These are phyloP conservation scores for Champsocephalus esox DNA, from an alignment of 2,797 vertebrate species.

Conservation along the genomic window DNA sequence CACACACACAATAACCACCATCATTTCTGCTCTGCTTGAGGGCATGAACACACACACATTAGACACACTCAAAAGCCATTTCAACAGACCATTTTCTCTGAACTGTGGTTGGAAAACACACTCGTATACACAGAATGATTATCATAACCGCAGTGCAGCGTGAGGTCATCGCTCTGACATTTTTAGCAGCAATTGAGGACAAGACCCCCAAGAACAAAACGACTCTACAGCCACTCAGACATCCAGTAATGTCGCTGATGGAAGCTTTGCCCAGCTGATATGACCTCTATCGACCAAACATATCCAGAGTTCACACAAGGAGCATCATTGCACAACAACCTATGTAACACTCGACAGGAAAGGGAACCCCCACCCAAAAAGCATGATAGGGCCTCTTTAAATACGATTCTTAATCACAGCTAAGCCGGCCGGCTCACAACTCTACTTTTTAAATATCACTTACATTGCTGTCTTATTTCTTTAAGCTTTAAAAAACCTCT, in stretches of 20 bases:
- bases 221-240: neutral
- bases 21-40: conserved; percentile 14
- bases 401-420: neutral
- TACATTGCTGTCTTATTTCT: too few species aligned
- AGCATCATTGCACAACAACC: too few species aligned
- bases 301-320: too few species aligned
- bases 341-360: too few species aligned
- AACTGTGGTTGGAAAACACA: neutral
- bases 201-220: conserved; percentile 21
- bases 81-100: neutral
- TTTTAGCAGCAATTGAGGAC: neutral
- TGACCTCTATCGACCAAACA: neutral
- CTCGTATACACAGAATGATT: neutral
- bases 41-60: conserved; percentile 1
- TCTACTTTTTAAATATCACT: neutral
- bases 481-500: neutral
- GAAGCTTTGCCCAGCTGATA: neutral
- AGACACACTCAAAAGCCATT: conserved; percentile 1
- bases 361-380: too few species aligned
- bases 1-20: neutral
- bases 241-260: neutral
- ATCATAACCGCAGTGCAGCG: neutral
- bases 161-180: neutral
- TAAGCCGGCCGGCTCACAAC: neutral
- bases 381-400: too few species aligned